A percentile compares a stretch with the other conserved stretches of the same genome.
Conservation (phyloP, 2,797 vertebrate species). For the Borostomias antarcticus region DNA sequence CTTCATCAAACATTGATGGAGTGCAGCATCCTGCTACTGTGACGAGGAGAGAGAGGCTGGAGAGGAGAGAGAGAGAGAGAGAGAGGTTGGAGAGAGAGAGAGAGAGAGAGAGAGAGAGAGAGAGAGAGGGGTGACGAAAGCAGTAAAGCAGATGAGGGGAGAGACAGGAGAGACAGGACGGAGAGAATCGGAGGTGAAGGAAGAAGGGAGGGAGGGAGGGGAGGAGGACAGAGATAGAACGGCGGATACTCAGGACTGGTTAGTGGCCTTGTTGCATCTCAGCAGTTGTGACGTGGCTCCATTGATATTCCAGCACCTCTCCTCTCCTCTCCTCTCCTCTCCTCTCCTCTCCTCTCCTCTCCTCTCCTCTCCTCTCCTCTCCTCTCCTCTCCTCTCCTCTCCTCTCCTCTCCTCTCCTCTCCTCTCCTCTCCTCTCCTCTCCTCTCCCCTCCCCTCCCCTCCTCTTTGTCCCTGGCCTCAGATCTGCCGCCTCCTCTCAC, state of each 20-base stretch:
- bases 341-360: too few relatives aligned
- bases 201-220: neutral
- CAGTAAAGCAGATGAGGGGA: neutral
- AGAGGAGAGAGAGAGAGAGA: too few relatives aligned
- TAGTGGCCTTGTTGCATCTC: neutral
- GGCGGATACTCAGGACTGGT: neutral
- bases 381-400: too few relatives aligned
- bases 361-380: too few relatives aligned
- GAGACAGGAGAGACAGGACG: neutral
- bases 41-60: neutral
- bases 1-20: constrained; percentile 6
- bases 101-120: neutral
- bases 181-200: neutral
- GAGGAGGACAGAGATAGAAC: neutral
- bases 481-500: neutral
- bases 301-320: constrained; percentile 6
- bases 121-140: too few relatives aligned
- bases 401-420: too few relatives aligned
- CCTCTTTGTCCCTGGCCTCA: neutral
- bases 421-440: neutral
- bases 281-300: neutral
- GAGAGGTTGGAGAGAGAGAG: constrained; percentile 8
- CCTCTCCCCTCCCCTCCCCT: too few relatives aligned
- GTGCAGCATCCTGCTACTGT: neutral
- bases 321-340: neutral